Percentiles rank a stretch among this genome's conserved stretches.
These are phyloP conservation scores for Perdita meconis DNA, from an alignment of 2,888 invertebrate species.

Conservation along the genomic window DNA sequence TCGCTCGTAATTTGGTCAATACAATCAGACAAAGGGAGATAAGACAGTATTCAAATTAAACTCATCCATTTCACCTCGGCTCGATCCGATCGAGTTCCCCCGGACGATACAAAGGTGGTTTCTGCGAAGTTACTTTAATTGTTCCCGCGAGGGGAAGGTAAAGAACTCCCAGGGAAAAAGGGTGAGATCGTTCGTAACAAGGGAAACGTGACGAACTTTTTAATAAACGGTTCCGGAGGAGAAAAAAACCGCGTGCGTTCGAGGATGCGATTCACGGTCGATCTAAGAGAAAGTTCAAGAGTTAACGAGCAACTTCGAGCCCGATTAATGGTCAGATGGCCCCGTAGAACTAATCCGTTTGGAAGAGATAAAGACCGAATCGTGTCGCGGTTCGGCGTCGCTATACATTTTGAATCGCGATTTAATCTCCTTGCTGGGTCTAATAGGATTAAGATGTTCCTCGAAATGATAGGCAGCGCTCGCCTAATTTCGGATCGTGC, in stretches of 20 bases:
- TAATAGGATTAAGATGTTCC: background rate
- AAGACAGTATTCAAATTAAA: too few relatives aligned
- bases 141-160: too few relatives aligned
- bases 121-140: too few relatives aligned
- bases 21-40: too few relatives aligned
- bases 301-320: background rate
- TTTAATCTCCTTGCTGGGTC: background rate
- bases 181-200: too few relatives aligned
- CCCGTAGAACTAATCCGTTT: background rate
- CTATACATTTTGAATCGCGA: background rate
- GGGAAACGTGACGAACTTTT: too few relatives aligned
- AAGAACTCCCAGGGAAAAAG: too few relatives aligned
- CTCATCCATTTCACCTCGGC: too few relatives aligned
- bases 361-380: constrained; percentile 9
- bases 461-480: background rate
- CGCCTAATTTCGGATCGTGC: background rate
- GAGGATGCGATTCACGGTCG: background rate
- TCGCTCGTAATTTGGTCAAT: too few relatives aligned
- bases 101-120: too few relatives aligned
- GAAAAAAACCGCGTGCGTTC: background rate
- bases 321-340: background rate
- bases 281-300: background rate
- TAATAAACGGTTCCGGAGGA: background rate
- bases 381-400: background rate
- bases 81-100: too few relatives aligned